A percentile compares a stretch with the other conserved stretches of the same genome.
These are phyloP conservation scores for Leptopilina boulardi DNA, from an alignment of 1,140 invertebrate genomes.

Conservation along the genomic window DNA sequence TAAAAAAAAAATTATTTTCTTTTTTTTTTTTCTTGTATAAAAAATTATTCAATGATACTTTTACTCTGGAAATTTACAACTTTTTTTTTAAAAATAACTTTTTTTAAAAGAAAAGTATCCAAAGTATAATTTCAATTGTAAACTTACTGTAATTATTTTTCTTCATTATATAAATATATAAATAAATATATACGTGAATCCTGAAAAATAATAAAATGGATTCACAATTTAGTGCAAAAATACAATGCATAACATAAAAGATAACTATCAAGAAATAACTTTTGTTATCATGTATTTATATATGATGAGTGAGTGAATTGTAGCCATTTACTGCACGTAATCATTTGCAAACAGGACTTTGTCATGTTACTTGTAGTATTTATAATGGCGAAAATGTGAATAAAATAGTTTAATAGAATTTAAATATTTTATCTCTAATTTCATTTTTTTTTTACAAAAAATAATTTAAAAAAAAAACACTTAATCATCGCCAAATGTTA, in stretches of 20 bases:
- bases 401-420: conserved; percentile 34
- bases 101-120: neutral
- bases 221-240: conserved; percentile 23
- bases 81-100: neutral
- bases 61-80: neutral
- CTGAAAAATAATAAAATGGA: conserved; percentile 4
- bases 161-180: too few species aligned
- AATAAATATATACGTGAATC: too few species aligned
- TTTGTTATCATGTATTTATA: conserved; percentile 26
- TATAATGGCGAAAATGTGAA: conserved; percentile 29
- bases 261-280: conserved; percentile 6
- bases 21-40: neutral
- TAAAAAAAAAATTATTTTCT: neutral
- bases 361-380: conserved; percentile 32
- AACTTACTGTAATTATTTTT: conserved; percentile 25
- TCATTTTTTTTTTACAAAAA: neutral
- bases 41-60: neutral
- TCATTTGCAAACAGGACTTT: conserved; percentile 29
- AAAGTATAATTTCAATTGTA: conserved; percentile 16
- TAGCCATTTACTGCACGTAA: conserved; percentile 21
- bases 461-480: too few species aligned
- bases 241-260: conserved; percentile 7
- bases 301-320: conserved; percentile 12
- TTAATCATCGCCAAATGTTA: too few species aligned
- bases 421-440: neutral